phyloP scores from a whole-genome alignment of 2,113 vertebrate genomes.

The Laticauda laticaudata region DNA sequence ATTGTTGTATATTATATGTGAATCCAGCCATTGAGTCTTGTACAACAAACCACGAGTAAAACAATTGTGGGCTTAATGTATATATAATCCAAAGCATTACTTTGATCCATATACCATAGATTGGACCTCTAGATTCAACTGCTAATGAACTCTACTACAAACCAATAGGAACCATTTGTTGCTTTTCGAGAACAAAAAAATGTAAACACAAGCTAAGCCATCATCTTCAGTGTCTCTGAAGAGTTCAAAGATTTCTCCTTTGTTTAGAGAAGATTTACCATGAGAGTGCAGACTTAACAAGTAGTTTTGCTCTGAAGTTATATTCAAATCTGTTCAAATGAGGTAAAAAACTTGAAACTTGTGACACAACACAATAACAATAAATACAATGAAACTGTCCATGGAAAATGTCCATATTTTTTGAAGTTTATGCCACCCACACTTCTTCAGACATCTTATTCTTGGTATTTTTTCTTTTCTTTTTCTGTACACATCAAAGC shows the following conservation, averaged over 20 bases:
- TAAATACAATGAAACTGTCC: slow-evolving; percentile 1
- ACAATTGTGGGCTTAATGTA: neutral
- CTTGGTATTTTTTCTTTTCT: slow-evolving; percentile 1
- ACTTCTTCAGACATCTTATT: slow-evolving; percentile 29
- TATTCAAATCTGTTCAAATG: slow-evolving; percentile 21
- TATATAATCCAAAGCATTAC: neutral
- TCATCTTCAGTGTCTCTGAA: neutral
- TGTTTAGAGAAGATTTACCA: neutral
- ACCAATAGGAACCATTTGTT: neutral
- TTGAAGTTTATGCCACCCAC: slow-evolving; percentile 29
- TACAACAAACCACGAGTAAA: neutral
- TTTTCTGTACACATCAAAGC: slow-evolving; percentile 37
- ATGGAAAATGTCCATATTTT: slow-evolving; percentile 1
- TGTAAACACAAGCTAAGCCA: neutral
- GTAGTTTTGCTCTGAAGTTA: slow-evolving; percentile 30
- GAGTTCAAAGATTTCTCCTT: neutral
- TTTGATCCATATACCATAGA: neutral
- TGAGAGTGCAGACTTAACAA: neutral
- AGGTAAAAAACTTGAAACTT: slow-evolving; percentile 17
- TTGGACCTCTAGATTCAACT: neutral
- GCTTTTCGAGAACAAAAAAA: neutral
- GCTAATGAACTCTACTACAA: neutral
- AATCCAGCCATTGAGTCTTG: neutral
- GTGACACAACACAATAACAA: slow-evolving; percentile 14
- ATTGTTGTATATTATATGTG: neutral